A percentile compares a stretch with the other conserved stretches of the same genome.
Evolutionary conservation across 2,113 vertebrate species (phyloP).

Genomic region (Acrocephalus arundinaceus): DNA sequence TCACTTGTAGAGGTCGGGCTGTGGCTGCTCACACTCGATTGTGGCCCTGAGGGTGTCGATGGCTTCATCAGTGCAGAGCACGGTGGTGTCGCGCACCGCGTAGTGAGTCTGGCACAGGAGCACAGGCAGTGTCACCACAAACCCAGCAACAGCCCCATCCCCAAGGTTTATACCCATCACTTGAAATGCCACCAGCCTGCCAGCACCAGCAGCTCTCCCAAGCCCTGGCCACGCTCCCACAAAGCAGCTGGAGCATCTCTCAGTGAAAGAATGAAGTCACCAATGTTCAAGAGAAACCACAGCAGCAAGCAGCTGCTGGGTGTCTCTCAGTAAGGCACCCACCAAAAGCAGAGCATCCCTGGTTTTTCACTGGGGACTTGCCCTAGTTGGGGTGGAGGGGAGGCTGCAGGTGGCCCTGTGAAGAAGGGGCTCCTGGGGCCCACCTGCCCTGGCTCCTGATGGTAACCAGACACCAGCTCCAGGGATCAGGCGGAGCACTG

Average conservation of each 20-base stretch:
- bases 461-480: background rate
- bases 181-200: background rate
- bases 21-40: slow-evolving; percentile 96
- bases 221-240: rapidly evolving
- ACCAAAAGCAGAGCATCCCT: background rate
- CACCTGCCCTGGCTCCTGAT: background rate
- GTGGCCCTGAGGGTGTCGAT: slow-evolving; percentile 85
- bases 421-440: background rate
- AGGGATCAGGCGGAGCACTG: background rate
- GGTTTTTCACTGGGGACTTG: background rate
- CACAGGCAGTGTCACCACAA: background rate
- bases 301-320: background rate
- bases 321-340: background rate
- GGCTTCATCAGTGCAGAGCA: slow-evolving; percentile 76
- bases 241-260: background rate
- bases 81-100: slow-evolving; percentile 84
- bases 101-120: slow-evolving; percentile 84
- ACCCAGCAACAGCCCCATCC: rapidly evolving
- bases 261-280: rapidly evolving
- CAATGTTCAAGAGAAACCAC: background rate
- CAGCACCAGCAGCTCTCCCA: background rate
- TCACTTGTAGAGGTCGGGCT: slow-evolving; percentile 98
- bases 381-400: rapidly evolving
- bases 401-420: background rate
- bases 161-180: rapidly evolving